These are phyloP conservation scores for Tachyglossus aculeatus DNA, from an alignment of 2,797 vertebrate genomes.

Conservation along the genomic window DNA sequence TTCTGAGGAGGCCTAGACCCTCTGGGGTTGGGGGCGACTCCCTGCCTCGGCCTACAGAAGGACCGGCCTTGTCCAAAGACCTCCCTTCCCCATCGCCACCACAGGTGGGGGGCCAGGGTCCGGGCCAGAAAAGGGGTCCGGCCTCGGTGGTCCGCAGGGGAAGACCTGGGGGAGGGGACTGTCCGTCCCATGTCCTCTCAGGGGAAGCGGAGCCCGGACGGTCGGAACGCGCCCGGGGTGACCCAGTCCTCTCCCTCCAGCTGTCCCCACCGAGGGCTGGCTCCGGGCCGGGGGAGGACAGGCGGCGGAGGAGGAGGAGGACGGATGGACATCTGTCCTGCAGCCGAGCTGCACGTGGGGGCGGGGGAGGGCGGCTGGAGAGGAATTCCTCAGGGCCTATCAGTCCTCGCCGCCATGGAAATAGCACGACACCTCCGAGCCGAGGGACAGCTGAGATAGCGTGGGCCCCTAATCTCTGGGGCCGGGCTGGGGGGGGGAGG, in stretches of 20 bases:
- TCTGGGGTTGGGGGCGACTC: too few species aligned
- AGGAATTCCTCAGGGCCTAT: constrained; percentile 64
- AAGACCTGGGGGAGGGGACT: constrained; percentile 20
- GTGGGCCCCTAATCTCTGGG: constrained; percentile 69
- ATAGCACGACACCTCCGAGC: constrained; percentile 70
- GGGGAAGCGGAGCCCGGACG: constrained; percentile 5
- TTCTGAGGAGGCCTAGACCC: too few species aligned
- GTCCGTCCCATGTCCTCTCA: constrained; percentile 30
- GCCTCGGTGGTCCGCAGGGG: too few species aligned
- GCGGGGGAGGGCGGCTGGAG: constrained; percentile 36
- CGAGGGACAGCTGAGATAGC: constrained; percentile 74
- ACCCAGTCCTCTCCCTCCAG: neutral
- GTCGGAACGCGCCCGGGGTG: neutral
- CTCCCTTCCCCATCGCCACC: too few species aligned
- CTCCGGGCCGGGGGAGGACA: constrained; percentile 1
- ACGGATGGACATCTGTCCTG: too few species aligned
- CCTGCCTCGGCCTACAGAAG: too few species aligned
- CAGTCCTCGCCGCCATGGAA: constrained; percentile 69
- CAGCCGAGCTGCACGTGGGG: constrained; percentile 31
- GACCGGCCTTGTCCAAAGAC: too few species aligned
- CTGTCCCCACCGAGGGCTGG: neutral
- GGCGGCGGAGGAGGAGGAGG: neutral
- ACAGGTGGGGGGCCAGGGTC: too few species aligned
- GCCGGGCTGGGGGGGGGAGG: constrained; percentile 51
- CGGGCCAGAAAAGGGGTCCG: too few species aligned